Percentiles rank a stretch among this genome's conserved stretches.
phyloP scores from a whole-genome alignment of 2,113 vertebrate genomes.

The Sylvietta virens region DNA sequence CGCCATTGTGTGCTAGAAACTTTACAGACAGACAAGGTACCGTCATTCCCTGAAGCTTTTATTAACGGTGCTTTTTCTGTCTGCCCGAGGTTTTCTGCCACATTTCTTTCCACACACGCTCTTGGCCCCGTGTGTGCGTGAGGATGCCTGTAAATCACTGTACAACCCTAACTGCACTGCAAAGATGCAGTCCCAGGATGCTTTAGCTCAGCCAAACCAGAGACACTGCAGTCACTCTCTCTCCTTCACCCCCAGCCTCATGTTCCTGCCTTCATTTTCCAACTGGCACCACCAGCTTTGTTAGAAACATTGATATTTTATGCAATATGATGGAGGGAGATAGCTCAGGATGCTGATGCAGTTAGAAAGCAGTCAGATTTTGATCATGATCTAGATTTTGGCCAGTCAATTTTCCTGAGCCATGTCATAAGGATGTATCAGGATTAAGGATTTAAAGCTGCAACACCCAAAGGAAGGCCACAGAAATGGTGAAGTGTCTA shows the following conservation, averaged over 20 bases:
- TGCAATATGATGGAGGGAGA: background rate
- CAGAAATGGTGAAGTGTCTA: background rate
- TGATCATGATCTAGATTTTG: background rate
- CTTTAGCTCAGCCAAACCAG: background rate
- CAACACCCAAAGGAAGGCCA: background rate
- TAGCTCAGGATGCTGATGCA: background rate
- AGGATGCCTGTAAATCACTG: background rate
- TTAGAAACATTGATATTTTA: background rate
- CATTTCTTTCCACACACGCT: background rate
- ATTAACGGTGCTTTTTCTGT: background rate
- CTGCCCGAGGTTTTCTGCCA: background rate
- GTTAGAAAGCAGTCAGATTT: background rate
- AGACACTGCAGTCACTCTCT: background rate
- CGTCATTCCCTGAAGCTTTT: background rate
- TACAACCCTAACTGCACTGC: background rate
- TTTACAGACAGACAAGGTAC: background rate
- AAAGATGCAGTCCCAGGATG: background rate
- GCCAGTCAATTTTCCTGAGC: background rate
- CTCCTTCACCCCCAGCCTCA: background rate
- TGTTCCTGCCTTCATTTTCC: background rate
- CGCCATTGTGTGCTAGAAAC: background rate
- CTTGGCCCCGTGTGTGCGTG: accelerated
- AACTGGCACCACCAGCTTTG: background rate
- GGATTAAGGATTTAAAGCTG: background rate
- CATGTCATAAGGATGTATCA: background rate